Percentiles rank a stretch among this genome's conserved stretches.
phyloP scores from a whole-genome alignment of 1,140 invertebrate genomes.

The Mesaphorura yosii region DNA sequence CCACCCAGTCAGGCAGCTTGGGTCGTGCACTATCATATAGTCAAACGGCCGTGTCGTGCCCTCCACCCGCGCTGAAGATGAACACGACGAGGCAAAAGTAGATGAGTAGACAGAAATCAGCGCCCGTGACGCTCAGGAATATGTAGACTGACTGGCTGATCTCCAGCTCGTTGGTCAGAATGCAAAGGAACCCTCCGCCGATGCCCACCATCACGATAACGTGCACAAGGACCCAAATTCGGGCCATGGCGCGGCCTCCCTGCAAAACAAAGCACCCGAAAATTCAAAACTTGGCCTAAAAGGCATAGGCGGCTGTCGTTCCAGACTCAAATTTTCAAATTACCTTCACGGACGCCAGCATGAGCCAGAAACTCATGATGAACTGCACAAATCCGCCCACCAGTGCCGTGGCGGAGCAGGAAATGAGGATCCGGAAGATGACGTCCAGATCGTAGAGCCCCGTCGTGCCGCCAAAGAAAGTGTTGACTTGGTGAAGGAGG shows the following conservation, averaged over 20 bases:
- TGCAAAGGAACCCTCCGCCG: constrained; percentile 23
- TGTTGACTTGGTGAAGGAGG: constrained; percentile 27
- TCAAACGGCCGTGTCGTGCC: too few relatives aligned
- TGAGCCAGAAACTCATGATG: constrained; percentile 27
- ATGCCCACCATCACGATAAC: constrained; percentile 15
- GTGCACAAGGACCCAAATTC: constrained; percentile 20
- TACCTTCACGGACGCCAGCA: constrained; percentile 24
- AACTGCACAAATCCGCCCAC: constrained; percentile 26
- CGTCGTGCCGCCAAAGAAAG: constrained; percentile 26
- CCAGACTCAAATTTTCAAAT: background rate
- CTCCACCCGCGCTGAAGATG: constrained; percentile 12
- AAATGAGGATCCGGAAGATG: constrained; percentile 26
- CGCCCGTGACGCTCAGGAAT: constrained; percentile 19
- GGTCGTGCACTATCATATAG: too few relatives aligned
- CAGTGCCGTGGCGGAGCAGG: background rate
- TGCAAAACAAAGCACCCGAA: background rate
- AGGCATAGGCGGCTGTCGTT: too few relatives aligned
- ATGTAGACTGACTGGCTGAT: constrained; percentile 10
- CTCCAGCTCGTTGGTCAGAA: constrained; percentile 25
- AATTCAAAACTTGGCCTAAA: too few relatives aligned
- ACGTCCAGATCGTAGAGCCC: constrained; percentile 28
- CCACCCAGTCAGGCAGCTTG: too few relatives aligned
- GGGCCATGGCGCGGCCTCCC: constrained; percentile 15
- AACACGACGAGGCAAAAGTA: constrained; percentile 18
- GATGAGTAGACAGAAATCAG: constrained; percentile 21